A percentile compares a stretch with the other conserved stretches of the same genome.
phyloP scores from a whole-genome alignment of 2,113 vertebrate species.

The Engystomops pustulosus region DNA sequence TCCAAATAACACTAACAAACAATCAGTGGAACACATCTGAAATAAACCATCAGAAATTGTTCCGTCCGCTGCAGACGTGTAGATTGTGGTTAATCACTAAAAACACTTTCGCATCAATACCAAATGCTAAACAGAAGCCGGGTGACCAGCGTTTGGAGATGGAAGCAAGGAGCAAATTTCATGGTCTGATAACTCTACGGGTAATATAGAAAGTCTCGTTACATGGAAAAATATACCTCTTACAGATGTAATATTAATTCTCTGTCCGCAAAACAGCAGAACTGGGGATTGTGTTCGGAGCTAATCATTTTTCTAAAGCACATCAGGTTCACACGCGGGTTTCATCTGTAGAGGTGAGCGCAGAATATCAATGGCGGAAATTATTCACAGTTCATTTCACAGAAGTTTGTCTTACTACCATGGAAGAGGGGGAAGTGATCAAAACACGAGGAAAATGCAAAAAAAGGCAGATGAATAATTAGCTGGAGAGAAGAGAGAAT shows the following conservation, averaged over 20 bases:
- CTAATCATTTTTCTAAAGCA: conserved; percentile 34
- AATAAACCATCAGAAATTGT: conserved; percentile 38
- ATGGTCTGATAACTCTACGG: conserved; percentile 36
- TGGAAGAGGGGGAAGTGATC: too few relatives aligned
- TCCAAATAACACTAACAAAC: conserved; percentile 41
- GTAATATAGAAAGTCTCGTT: conserved; percentile 46
- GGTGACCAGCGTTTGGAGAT: neutral
- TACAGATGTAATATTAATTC: conserved; percentile 48
- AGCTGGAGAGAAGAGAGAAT: neutral
- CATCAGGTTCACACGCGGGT: neutral
- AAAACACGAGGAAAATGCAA: neutral
- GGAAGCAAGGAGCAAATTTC: conserved; percentile 42
- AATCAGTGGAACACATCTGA: conserved; percentile 22
- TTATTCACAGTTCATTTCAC: conserved; percentile 34
- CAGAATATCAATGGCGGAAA: conserved; percentile 11
- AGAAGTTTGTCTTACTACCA: conserved; percentile 11
- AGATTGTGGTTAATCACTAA: conserved; percentile 43
- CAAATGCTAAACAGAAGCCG: conserved; percentile 24
- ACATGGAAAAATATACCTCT: conserved; percentile 51
- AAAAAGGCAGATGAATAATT: neutral
- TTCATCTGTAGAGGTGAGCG: conserved; percentile 7
- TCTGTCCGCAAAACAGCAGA: conserved; percentile 14
- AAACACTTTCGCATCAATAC: conserved; percentile 21
- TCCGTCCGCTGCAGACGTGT: conserved; percentile 10
- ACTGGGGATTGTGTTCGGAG: conserved; percentile 16